Percentiles rank a stretch among this genome's conserved stretches.
phyloP scores from a whole-genome alignment of 2,113 vertebrate species.

The Myotis davidii region DNA sequence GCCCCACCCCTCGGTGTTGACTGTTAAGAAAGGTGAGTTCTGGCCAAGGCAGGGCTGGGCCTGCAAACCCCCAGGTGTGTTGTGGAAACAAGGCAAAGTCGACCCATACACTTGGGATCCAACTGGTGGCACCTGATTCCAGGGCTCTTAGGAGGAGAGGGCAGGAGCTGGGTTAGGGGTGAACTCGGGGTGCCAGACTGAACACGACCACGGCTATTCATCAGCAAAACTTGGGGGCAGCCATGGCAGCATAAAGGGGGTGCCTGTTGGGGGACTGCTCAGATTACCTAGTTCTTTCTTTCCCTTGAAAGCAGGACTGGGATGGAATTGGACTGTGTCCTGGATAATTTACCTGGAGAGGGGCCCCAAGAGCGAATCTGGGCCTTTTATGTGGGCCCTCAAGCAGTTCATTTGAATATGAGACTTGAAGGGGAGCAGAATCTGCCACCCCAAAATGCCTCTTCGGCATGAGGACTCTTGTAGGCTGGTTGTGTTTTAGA shows the following conservation, averaged over 20 bases:
- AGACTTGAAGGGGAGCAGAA: background rate
- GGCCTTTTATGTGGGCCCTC: background rate
- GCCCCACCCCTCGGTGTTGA: background rate
- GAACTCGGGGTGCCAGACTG: background rate
- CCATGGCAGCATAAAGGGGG: background rate
- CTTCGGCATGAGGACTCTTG: background rate
- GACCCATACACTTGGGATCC: background rate
- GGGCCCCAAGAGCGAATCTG: background rate
- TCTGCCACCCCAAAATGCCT: background rate
- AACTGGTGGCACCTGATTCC: background rate
- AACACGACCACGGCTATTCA: background rate
- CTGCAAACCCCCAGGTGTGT: background rate
- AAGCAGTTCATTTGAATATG: background rate
- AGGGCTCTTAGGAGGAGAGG: background rate
- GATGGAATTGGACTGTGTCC: background rate
- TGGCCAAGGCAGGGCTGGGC: background rate
- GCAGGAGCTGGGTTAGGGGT: background rate
- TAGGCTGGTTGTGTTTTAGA: background rate
- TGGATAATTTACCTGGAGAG: background rate
- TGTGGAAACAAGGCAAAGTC: slow-evolving; percentile 29
- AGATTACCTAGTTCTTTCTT: background rate
- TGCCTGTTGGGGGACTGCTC: background rate
- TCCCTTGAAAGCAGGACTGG: background rate
- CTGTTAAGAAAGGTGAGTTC: background rate
- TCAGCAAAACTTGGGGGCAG: background rate